Conservation (phyloP, 1,140 invertebrate genomes). For the Heliconius hermathena region DNA sequence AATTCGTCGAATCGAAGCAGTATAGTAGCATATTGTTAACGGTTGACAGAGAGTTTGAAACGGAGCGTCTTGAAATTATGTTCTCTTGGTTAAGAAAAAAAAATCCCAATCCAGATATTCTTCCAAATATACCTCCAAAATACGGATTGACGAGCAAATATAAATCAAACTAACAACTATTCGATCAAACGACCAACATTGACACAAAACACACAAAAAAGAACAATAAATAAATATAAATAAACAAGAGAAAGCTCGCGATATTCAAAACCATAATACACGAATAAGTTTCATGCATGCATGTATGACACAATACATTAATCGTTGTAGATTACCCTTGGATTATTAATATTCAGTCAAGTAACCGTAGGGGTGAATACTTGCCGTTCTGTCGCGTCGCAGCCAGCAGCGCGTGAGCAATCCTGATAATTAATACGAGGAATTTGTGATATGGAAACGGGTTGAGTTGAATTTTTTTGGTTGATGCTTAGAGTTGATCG, state of each 20-base stretch:
- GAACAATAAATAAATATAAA: slow-evolving; percentile 13
- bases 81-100: too few species aligned
- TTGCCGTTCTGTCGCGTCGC: slow-evolving; percentile 51
- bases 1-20: too few species aligned
- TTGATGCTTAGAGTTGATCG: background rate
- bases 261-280: slow-evolving; percentile 25
- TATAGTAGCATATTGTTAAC: too few species aligned
- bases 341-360: slow-evolving; percentile 59
- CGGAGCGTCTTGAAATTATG: too few species aligned
- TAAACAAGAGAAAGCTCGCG: slow-evolving; percentile 1
- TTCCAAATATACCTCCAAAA: too few species aligned
- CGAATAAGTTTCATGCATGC: slow-evolving; percentile 33
- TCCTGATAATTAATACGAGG: slow-evolving; percentile 58
- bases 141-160: background rate
- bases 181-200: background rate
- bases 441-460: slow-evolving; percentile 20
- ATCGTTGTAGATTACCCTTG: slow-evolving; percentile 61
- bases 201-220: background rate
- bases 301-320: slow-evolving; percentile 50
- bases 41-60: too few species aligned
- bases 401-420: slow-evolving; percentile 57
- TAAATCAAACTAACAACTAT: background rate
- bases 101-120: too few species aligned
- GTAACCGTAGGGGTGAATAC: slow-evolving; percentile 58
- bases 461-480: background rate